Evolutionary conservation across 2,888 invertebrate genomes (phyloP).

Genomic region (Cancer borealis): DNA sequence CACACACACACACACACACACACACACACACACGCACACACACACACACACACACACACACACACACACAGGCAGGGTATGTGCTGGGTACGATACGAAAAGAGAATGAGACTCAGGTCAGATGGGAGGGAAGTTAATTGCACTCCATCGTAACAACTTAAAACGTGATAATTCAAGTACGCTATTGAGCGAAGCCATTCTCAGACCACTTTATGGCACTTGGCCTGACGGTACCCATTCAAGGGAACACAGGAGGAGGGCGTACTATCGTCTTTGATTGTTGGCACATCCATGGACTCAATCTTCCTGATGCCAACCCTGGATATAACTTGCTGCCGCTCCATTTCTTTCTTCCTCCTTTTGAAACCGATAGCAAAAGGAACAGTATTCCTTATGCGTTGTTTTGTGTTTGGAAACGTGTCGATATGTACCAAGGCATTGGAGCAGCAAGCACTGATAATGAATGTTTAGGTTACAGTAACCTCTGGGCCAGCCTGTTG

Average conservation of each 20-base stretch:
- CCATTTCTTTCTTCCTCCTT: neutral
- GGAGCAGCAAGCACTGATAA: neutral
- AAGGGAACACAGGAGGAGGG: neutral
- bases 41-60: slow-evolving; percentile 20
- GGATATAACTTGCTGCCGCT: neutral
- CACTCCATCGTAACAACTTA: slow-evolving; percentile 12
- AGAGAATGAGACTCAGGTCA: neutral
- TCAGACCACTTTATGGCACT: neutral
- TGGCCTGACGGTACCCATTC: neutral
- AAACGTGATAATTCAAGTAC: neutral
- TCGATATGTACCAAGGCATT: neutral
- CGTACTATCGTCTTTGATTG: neutral
- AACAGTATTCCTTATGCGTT: neutral
- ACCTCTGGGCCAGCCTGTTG: neutral
- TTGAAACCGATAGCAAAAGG: neutral
- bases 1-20: no score
- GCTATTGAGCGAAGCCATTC: neutral
- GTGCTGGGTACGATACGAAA: neutral
- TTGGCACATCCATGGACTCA: neutral
- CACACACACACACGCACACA: neutral
- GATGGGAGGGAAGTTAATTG: slow-evolving; percentile 2
- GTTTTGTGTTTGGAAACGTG: neutral
- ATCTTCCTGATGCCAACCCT: neutral
- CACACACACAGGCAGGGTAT: neutral
- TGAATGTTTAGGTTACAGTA: neutral